A percentile compares a stretch with the other conserved stretches of the same genome.
Conservation (phyloP, 37 sponge, comb jelly and placozoan species). For the Petrosia ficiformis region DNA sequence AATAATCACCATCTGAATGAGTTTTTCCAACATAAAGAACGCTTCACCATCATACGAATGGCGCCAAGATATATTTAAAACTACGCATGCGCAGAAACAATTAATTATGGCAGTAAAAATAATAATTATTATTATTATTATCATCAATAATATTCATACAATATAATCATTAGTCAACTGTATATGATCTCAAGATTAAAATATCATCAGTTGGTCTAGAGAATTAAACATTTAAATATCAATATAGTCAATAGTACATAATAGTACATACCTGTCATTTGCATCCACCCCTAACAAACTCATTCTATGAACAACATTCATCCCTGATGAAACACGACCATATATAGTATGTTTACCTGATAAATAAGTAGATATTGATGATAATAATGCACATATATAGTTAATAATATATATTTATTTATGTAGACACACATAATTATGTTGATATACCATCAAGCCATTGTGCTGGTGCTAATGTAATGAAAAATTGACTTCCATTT, state of each 20-base stretch:
- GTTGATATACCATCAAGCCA: constrained; percentile 93
- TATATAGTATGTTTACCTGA: constrained; percentile 96
- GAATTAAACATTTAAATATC: too few relatives aligned
- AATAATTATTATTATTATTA: too few relatives aligned
- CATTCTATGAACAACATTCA: constrained; percentile 84
- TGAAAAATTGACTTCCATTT: constrained; percentile 99
- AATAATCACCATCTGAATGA: too few relatives aligned
- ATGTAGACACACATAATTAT: not conserved
- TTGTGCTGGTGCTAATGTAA: constrained; percentile 93
- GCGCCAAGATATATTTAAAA: too few relatives aligned
- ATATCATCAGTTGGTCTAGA: constrained; percentile 70
- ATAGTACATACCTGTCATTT: constrained; percentile 77
- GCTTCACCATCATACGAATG: too few relatives aligned
- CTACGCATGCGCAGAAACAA: too few relatives aligned
- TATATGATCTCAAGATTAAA: constrained; percentile 48
- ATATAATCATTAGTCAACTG: too few relatives aligned
- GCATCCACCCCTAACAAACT: constrained; percentile 83
- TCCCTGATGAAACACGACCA: constrained; percentile 92
- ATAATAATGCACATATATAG: not conserved
- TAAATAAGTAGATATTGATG: not conserved
- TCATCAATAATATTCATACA: too few relatives aligned
- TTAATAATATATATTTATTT: not conserved
- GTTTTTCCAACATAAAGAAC: too few relatives aligned
- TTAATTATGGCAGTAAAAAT: too few relatives aligned
- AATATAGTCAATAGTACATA: too few relatives aligned